Percentiles rank a stretch among this genome's conserved stretches.
These are phyloP conservation scores for Epinephelus coioides DNA, from an alignment of 2,797 vertebrate genomes.

Conservation along the genomic window DNA sequence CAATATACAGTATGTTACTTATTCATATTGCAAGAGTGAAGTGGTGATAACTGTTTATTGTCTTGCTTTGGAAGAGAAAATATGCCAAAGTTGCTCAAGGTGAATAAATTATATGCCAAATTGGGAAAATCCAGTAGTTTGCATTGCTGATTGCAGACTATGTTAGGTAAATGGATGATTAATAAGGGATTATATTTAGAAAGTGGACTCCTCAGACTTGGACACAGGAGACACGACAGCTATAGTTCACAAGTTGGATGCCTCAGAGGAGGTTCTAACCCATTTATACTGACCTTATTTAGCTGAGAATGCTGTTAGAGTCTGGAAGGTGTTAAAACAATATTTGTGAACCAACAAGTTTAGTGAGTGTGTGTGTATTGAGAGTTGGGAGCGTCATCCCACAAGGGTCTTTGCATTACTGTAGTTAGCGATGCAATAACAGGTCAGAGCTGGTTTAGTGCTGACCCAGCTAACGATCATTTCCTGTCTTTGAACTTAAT, in stretches of 20 bases:
- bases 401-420: constrained; percentile 19
- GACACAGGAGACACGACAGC: constrained; percentile 36
- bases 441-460: constrained; percentile 40
- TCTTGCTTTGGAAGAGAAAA: background rate
- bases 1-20: background rate
- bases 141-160: background rate
- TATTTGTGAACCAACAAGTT: constrained; percentile 37
- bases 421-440: constrained; percentile 43
- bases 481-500: constrained; percentile 66
- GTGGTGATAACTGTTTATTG: background rate
- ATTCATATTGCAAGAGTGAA: background rate
- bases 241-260: constrained; percentile 40
- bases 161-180: constrained; percentile 35
- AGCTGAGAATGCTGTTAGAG: constrained; percentile 20
- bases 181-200: constrained; percentile 53
- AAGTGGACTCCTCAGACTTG: constrained; percentile 20
- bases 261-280: constrained; percentile 59
- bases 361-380: background rate
- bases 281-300: constrained; percentile 70
- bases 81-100: background rate
- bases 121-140: background rate
- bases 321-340: constrained; percentile 44
- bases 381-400: constrained; percentile 21
- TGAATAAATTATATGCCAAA: background rate
- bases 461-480: constrained; percentile 52